Evolutionary conservation across 92 coral and sea anemone genomes (phyloP), one percentile per base, ranked within the genome.

Genomic region (Micromussa lordhowensis): DNA sequence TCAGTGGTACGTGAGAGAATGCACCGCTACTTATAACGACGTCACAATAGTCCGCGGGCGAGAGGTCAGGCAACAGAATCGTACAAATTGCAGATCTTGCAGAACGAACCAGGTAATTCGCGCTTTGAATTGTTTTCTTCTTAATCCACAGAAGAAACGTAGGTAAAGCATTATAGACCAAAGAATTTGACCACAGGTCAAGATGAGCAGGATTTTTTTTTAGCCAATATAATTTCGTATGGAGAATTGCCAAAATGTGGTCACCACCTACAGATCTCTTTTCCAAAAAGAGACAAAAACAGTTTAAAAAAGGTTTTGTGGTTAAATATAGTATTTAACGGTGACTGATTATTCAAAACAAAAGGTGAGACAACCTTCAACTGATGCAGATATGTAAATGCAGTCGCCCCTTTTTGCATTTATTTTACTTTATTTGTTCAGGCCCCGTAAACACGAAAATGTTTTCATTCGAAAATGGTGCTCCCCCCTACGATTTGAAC

Each of bases 1-100:
- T 66, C 40, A 70, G 83, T 22, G 16, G 75, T 63, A 85, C 88
- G 88, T 85, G 88, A 77, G 57, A 61, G 40, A 55, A 76, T 76
- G 30, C 82, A 15, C 58, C 16, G 13, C 28, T 35, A 1, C 32
- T 14, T 22, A 44, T 1, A 36, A 38, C 26, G 24, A 77, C 88
- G 88, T 85, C 88, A 85, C 81, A 83, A 83, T 83, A 17, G 70
- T 76, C 64, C 6, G 32, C 18, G 70, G 48, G 63, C 32, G 5
- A 70, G n/a, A 32, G 48, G 59, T 49, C 38, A 49, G 51, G 51
- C 51, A 77, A 77, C 34, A 44, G 54, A 26, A 64, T 5, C 66
- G 6, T 19, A 51, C 78, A 85, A 36, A 26, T 75, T 77, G 88
- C 88, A 76, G 82, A 64, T 28, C 34, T 29, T 75, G 89, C 83